These are phyloP conservation scores for Sciurus carolinensis DNA, from an alignment of 2,797 vertebrate species.

Conservation along the genomic window DNA sequence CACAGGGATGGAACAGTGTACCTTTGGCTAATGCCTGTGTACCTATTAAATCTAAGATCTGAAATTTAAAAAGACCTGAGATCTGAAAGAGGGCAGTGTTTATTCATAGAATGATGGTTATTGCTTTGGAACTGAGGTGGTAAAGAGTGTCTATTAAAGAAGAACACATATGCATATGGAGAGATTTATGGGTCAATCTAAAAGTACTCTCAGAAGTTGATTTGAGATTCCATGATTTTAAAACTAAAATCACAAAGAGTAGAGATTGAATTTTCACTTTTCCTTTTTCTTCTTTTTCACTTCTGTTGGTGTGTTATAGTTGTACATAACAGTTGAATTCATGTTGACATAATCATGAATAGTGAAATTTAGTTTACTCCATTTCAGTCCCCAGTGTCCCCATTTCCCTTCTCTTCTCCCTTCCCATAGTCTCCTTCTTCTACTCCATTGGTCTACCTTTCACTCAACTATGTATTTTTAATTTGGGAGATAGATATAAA, in stretches of 20 bases:
- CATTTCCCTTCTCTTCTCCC: too few relatives aligned
- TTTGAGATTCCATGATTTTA: neutral
- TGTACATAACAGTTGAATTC: too few relatives aligned
- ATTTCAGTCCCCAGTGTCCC: too few relatives aligned
- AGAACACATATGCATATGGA: neutral
- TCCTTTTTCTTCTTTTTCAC: neutral
- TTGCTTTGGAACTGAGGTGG: accelerated
- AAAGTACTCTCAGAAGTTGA: neutral
- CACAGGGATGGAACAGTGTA: accelerated
- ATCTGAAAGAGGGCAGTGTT: neutral
- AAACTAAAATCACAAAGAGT: neutral
- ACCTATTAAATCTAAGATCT: neutral
- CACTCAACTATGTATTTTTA: too few relatives aligned
- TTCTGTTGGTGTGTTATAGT: too few relatives aligned
- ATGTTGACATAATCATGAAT: too few relatives aligned
- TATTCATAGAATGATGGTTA: too few relatives aligned
- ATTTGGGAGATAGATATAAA: too few relatives aligned
- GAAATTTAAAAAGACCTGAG: neutral
- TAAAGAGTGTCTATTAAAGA: neutral
- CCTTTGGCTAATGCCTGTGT: neutral
- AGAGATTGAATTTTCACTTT: neutral
- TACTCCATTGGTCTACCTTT: too few relatives aligned
- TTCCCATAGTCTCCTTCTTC: too few relatives aligned
- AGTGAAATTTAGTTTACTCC: too few relatives aligned
- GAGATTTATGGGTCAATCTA: neutral